phyloP scores from a whole-genome alignment of 2,113 vertebrate genomes.

The Sinocyclocheilus anophthalmus region DNA sequence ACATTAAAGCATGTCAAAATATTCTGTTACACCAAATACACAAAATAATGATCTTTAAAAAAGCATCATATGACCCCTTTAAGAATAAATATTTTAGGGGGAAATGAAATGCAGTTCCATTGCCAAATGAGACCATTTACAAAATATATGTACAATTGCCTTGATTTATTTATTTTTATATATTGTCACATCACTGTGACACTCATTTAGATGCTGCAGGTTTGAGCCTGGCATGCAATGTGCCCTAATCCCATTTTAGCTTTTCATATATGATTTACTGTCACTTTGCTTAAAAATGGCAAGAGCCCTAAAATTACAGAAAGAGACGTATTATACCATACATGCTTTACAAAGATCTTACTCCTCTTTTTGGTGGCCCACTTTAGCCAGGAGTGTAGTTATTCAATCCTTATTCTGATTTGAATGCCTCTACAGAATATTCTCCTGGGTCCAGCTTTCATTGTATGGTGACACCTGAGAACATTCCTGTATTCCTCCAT shows the following conservation, averaged over 20 bases:
- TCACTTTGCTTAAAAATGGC: background rate
- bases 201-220: background rate
- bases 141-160: too few species aligned
- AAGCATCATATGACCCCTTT: too few species aligned
- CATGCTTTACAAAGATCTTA: background rate
- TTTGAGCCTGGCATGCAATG: background rate
- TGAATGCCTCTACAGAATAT: constrained; percentile 17
- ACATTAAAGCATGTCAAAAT: too few species aligned
- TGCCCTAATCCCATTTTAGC: background rate
- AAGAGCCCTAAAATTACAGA: background rate
- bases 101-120: too few species aligned
- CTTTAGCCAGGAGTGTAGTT: background rate
- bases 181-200: background rate
- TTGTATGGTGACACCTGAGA: constrained; percentile 22
- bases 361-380: background rate
- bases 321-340: background rate
- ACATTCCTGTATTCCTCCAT: constrained; percentile 13
- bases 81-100: too few species aligned
- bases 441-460: background rate
- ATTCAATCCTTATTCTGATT: constrained; percentile 6
- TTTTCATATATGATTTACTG: background rate
- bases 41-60: too few species aligned
- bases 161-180: background rate
- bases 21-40: too few species aligned
- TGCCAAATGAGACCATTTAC: too few species aligned